phyloP scores from a whole-genome alignment of 2,113 vertebrate species.

The Leiothrix lutea region DNA sequence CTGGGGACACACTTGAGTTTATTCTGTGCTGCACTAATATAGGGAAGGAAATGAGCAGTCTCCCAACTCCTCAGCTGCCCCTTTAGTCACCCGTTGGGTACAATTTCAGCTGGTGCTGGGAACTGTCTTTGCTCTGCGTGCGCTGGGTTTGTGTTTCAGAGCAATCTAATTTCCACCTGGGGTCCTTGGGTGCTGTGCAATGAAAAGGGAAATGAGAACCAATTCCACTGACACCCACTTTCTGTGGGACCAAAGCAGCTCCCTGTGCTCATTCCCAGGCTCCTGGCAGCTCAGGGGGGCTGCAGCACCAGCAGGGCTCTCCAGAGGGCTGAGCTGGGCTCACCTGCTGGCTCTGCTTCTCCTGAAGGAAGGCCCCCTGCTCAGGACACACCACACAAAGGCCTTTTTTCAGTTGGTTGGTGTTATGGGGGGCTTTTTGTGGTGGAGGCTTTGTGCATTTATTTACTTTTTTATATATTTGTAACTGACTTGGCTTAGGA shows the following conservation, averaged over 20 bases:
- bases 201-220: not conserved
- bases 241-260: not conserved
- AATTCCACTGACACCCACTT: not conserved
- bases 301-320: not conserved
- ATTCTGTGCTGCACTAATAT: not conserved
- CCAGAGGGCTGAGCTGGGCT: not conserved
- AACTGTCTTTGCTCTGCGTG: not conserved
- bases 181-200: not conserved
- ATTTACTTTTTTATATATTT: not conserved
- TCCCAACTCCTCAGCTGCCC: not conserved
- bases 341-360: not conserved
- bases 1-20: not conserved
- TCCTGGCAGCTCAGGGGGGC: not conserved
- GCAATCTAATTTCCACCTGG: not conserved
- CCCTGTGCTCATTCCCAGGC: not conserved
- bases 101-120: not conserved
- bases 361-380: not conserved
- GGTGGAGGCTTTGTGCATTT: not conserved
- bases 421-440: not conserved
- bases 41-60: not conserved
- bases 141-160: not conserved
- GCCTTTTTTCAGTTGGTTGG: not conserved
- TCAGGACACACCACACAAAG: not conserved
- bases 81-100: conserved; percentile 30
- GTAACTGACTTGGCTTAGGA: conserved; percentile 38